These are phyloP conservation scores for Ennomos fuscantarius DNA, from an alignment of 2,888 invertebrate species.

Conservation along the genomic window DNA sequence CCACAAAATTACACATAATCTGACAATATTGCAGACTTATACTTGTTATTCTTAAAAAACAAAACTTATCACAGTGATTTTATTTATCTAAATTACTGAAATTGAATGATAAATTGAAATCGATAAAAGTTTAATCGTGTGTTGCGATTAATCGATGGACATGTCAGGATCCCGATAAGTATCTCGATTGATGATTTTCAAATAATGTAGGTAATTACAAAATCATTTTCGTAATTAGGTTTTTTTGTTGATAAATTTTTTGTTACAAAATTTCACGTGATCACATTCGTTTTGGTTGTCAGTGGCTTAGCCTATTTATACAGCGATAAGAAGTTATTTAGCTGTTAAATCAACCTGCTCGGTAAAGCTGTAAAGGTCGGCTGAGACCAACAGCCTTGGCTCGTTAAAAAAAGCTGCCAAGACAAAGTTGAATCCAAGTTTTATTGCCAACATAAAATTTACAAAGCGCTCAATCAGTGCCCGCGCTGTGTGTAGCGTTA, in stretches of 20 bases:
- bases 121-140: constrained; percentile 22
- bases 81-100: constrained; percentile 26
- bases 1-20: constrained; percentile 45
- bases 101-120: constrained; percentile 15
- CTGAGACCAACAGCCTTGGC: too few relatives aligned
- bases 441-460: too few relatives aligned
- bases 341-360: too few relatives aligned
- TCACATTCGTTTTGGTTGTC: too few relatives aligned
- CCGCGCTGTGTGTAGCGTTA: too few relatives aligned
- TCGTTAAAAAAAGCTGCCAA: too few relatives aligned
- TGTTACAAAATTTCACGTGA: too few relatives aligned
- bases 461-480: too few relatives aligned
- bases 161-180: constrained; percentile 48
- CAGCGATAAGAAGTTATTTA: too few relatives aligned
- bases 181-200: constrained; percentile 55
- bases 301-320: too few relatives aligned
- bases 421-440: too few relatives aligned
- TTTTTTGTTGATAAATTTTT: neutral
- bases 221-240: constrained; percentile 37
- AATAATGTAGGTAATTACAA: constrained; percentile 51
- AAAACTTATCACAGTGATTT: constrained; percentile 24
- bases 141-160: constrained; percentile 24
- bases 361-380: too few relatives aligned
- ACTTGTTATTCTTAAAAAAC: constrained; percentile 41
- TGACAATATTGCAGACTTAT: constrained; percentile 52